Conservation (phyloP, 2,888 invertebrate genomes). For the Nesidiocoris tenuis region DNA sequence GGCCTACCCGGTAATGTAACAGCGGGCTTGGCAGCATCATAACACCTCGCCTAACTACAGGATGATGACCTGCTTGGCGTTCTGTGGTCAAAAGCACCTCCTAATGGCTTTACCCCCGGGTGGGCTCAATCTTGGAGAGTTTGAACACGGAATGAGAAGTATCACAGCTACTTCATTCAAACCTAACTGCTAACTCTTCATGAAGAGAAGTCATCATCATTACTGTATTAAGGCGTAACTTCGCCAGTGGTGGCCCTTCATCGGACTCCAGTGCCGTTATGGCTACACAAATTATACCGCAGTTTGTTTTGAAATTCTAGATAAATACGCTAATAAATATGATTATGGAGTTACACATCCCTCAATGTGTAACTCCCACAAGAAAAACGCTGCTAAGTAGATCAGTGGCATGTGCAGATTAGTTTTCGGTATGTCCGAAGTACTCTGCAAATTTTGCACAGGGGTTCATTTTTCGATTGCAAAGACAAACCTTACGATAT, state of each 20-base stretch:
- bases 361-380: no score
- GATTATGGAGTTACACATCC: no score
- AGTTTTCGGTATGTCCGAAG: no score
- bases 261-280: not conserved
- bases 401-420: no score
- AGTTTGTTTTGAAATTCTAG: no score
- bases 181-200: constrained; percentile 32
- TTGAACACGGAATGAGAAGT: constrained; percentile 24
- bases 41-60: constrained; percentile 32
- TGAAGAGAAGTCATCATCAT: constrained; percentile 40
- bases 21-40: constrained; percentile 3
- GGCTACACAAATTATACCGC: no score
- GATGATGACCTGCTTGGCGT: constrained; percentile 23
- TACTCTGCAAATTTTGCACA: no score
- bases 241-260: constrained; percentile 21
- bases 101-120: constrained; percentile 5
- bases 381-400: no score
- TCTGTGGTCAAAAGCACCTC: constrained; percentile 9
- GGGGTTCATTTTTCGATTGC: no score
- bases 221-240: constrained; percentile 11
- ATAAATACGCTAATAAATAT: no score
- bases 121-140: constrained; percentile 8
- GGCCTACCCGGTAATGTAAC: not conserved
- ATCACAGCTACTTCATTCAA: constrained; percentile 38
- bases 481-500: no score